A percentile compares a stretch with the other conserved stretches of the same genome.
These are phyloP conservation scores for Perca fluviatilis DNA, from an alignment of 2,113 vertebrate species.

Conservation along the genomic window DNA sequence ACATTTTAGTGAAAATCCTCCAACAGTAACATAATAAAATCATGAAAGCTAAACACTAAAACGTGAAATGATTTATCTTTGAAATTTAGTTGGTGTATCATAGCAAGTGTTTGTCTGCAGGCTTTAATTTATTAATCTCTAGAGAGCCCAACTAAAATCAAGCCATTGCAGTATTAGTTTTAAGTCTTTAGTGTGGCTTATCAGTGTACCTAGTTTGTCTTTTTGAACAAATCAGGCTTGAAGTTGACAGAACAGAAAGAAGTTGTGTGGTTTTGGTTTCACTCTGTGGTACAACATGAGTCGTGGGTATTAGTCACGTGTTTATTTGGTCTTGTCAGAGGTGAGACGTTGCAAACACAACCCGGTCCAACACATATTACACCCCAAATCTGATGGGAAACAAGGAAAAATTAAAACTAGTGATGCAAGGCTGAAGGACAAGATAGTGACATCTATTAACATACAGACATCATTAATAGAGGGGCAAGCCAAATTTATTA, in stretches of 20 bases:
- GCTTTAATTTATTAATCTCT: not conserved
- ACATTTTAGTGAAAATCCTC: conserved; percentile 10
- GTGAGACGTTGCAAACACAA: conserved; percentile 68
- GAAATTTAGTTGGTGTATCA: not conserved
- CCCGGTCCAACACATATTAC: conserved; percentile 64
- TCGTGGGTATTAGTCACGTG: conserved; percentile 63
- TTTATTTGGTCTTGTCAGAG: conserved; percentile 83
- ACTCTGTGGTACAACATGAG: conserved; percentile 63
- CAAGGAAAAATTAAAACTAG: conserved; percentile 45
- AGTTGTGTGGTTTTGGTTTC: conserved; percentile 43
- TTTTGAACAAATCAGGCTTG: not conserved
- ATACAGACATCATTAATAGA: conserved; percentile 40
- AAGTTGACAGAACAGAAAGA: not conserved
- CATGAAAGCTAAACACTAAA: not conserved
- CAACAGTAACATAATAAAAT: conserved; percentile 1
- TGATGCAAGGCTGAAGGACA: conserved; percentile 47
- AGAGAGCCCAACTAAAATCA: not conserved
- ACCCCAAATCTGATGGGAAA: conserved; percentile 51
- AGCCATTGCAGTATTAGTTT: not conserved
- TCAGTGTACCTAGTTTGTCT: not conserved
- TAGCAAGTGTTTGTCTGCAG: not conserved
- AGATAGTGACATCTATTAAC: conserved; percentile 53
- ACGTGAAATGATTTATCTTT: not conserved
- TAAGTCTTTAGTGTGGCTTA: not conserved
- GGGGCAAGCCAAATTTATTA: conserved; percentile 57